Conservation (phyloP, 1,140 invertebrate genomes). For the Ceratina calcarata region DNA sequence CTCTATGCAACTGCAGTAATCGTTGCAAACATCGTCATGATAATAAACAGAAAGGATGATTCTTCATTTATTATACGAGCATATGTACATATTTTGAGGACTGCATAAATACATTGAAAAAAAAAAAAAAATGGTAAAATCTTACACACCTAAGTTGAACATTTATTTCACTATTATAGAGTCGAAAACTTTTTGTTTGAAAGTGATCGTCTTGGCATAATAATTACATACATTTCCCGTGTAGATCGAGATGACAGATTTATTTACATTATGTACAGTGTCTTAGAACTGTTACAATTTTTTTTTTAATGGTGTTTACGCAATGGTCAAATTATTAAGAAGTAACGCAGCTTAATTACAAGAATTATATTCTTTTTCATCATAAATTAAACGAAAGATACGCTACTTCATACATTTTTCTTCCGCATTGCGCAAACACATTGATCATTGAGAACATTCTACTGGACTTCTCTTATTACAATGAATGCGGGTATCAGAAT, state of each 20-base stretch:
- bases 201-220: constrained; percentile 24
- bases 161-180: not conserved
- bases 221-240: constrained; percentile 35
- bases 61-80: constrained; percentile 23
- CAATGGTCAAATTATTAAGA: constrained; percentile 66
- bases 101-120: constrained; percentile 35
- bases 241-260: constrained; percentile 65
- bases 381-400: constrained; percentile 36
- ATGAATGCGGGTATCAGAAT: constrained; percentile 41
- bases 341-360: constrained; percentile 40
- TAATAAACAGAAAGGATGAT: constrained; percentile 1
- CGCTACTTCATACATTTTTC: constrained; percentile 17
- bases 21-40: constrained; percentile 25
- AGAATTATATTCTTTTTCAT: constrained; percentile 17
- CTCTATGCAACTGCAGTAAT: constrained; percentile 44
- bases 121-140: constrained; percentile 36
- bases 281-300: constrained; percentile 68
- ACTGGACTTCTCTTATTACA: constrained; percentile 38
- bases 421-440: constrained; percentile 55
- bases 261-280: constrained; percentile 80
- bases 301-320: constrained; percentile 46
- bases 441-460: constrained; percentile 40
- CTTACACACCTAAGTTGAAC: constrained; percentile 20
- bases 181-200: not conserved
- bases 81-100: constrained; percentile 26